These are phyloP conservation scores for Acrobasis suavella DNA, from an alignment of 2,888 invertebrate species.

Conservation along the genomic window DNA sequence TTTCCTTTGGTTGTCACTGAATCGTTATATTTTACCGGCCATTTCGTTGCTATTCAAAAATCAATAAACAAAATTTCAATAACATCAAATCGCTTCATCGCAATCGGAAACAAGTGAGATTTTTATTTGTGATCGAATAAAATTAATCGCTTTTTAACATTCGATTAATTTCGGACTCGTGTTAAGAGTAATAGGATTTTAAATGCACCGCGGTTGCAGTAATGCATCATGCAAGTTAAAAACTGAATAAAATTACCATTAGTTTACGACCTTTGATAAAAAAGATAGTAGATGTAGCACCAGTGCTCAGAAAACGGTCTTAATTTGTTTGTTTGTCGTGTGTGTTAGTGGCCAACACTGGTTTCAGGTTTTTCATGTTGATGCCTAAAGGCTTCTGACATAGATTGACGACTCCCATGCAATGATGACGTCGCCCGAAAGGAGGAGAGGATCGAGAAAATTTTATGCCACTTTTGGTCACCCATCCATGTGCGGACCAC, in stretches of 20 bases:
- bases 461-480: no score
- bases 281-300: no score
- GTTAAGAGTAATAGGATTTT: conserved; percentile 72
- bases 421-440: no score
- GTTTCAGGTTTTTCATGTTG: no score
- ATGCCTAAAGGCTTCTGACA: no score
- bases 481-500: no score
- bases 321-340: not conserved
- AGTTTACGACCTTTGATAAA: not conserved
- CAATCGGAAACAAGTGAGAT: conserved; percentile 46
- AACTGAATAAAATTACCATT: conserved; percentile 42
- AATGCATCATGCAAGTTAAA: conserved; percentile 55
- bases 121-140: conserved; percentile 59
- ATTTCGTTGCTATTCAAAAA: conserved; percentile 21
- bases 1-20: no score
- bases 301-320: not conserved
- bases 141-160: conserved; percentile 56
- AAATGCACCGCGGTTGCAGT: conserved; percentile 50
- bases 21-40: no score
- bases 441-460: no score
- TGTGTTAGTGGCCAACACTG: no score
- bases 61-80: conserved; percentile 43
- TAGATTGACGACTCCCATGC: no score
- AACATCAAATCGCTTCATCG: conserved; percentile 52
- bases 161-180: conserved; percentile 51